These are phyloP conservation scores for Phrixothrix hirtus DNA, from an alignment of 2,888 invertebrate species.

Conservation along the genomic window DNA sequence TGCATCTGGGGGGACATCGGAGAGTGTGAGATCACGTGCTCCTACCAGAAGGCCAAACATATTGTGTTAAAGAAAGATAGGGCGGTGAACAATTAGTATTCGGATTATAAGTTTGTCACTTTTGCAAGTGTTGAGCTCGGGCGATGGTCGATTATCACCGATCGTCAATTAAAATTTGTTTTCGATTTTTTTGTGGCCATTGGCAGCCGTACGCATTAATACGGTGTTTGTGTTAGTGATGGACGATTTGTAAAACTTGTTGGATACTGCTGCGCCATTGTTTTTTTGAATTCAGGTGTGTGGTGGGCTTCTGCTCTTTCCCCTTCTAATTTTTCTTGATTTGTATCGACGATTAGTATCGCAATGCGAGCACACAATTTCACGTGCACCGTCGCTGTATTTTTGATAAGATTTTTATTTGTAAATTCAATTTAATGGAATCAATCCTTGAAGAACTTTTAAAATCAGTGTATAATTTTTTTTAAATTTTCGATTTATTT, in stretches of 20 bases:
- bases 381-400: constrained; percentile 16
- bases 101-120: constrained; percentile 26
- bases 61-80: constrained; percentile 33
- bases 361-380: constrained; percentile 7
- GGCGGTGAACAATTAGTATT: constrained; percentile 31
- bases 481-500: background rate
- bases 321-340: constrained; percentile 5
- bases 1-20: constrained; percentile 15
- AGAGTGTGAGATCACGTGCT: constrained; percentile 22
- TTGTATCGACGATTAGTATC: constrained; percentile 13
- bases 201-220: background rate
- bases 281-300: constrained; percentile 6
- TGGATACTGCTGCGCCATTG: constrained; percentile 1
- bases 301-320: constrained; percentile 6
- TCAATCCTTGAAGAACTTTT: constrained; percentile 17
- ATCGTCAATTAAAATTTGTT: constrained; percentile 14
- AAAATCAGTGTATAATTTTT: constrained; percentile 7
- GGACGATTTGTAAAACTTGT: too few relatives aligned
- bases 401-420: constrained; percentile 9
- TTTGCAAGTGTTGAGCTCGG: constrained; percentile 16
- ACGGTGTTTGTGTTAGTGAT: background rate
- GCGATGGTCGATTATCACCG: constrained; percentile 25
- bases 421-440: constrained; percentile 8
- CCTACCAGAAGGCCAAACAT: constrained; percentile 30
- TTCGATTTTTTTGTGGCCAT: constrained; percentile 6